phyloP scores from a whole-genome alignment of 2,113 vertebrate genomes.

The Nyctereutes procyonoides region DNA sequence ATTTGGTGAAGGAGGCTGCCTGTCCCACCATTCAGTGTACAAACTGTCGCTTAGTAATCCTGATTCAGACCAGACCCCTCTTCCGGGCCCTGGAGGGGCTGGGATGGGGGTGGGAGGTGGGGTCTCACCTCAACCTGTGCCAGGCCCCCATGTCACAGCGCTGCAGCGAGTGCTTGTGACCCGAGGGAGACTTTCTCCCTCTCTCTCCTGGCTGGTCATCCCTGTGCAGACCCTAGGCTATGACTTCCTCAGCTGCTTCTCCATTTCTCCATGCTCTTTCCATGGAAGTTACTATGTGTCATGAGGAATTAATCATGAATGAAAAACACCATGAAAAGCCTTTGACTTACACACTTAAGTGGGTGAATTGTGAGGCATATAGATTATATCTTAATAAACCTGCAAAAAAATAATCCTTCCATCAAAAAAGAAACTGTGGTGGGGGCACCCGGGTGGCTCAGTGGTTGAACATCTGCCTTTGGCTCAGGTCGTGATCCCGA shows the following conservation, averaged over 20 bases:
- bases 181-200: background rate
- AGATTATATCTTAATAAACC: slow-evolving; percentile 3
- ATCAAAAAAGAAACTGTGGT: background rate
- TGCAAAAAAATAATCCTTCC: background rate
- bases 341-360: background rate
- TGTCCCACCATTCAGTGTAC: background rate
- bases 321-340: background rate
- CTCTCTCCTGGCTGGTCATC: background rate
- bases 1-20: background rate
- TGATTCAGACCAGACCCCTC: background rate
- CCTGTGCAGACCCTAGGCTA: background rate
- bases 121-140: background rate
- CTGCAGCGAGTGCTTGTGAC: background rate
- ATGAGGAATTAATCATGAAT: background rate
- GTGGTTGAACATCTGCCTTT: too few relatives aligned
- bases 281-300: background rate
- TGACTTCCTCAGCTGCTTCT: background rate
- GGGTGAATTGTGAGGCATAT: background rate
- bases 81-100: background rate
- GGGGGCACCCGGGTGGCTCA: background rate
- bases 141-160: background rate
- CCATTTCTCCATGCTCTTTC: background rate
- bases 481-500: too few relatives aligned
- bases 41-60: background rate
- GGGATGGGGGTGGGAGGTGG: background rate